Evolutionary conservation across 1,140 invertebrate species (phyloP), one percentile per base, ranked within the genome.

Genomic region (Vanessa atalanta): DNA sequence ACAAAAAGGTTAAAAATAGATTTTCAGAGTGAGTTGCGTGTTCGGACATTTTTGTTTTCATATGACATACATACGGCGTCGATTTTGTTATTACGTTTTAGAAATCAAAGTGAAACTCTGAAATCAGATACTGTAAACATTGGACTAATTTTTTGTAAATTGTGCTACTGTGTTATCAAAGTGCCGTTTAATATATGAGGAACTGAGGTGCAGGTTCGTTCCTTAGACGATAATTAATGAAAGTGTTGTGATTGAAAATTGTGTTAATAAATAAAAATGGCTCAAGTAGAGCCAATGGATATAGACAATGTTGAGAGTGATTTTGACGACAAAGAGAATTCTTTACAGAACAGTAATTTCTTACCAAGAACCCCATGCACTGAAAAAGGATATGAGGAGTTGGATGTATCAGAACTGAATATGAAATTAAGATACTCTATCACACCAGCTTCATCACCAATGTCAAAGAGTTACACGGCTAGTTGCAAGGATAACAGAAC

Each of bases 1-100:
- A 88, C 84, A 88, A 88, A 90, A 87, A 89, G 80, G 84, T 80
- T 91, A 93, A 89, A 93, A 93, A 93, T 93, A 93, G 91, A 93
- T 76, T 87, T 86, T 83, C 77, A 82, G 75, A 88, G 85, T 90
- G 89, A 90, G 84, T 91, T 89, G 88, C 88, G 82, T 81, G 84
- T 86, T 90, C 83, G 73, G 87, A 86, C 87, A 88, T 90, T 90
- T 92, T 91, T 91, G 89, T 91, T 93, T 90, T 89, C 83, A 86
- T 84, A 80, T 90, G 88, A 92, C 90, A 90, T 81, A 89, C 85
- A 88, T 90, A 87, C 72, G 76, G 83, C 76, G 78, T 84, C 74
- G 77, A 66, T 75, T 79, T 75, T 76, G 67, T 71, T 78, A 75
- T 77, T 82, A 87, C 80, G 80, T 77, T 77, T 87, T 91, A 89